phyloP scores from a whole-genome alignment of 2,888 invertebrate species.

The Drosophila emarginata region DNA sequence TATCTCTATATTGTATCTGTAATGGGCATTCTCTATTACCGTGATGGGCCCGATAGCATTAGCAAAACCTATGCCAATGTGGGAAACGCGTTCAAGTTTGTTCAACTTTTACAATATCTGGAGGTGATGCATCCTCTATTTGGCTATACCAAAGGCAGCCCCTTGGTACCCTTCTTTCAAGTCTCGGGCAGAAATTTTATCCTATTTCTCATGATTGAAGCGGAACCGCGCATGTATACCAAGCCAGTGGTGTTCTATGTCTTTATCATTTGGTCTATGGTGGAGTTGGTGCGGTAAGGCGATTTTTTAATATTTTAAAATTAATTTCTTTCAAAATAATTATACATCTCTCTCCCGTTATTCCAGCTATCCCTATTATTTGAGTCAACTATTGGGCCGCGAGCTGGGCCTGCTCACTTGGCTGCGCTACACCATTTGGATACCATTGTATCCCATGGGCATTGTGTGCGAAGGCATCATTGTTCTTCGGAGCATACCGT shows the following conservation, averaged over 20 bases:
- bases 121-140: constrained; percentile 95
- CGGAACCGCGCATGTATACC: constrained; percentile 92
- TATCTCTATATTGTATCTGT: constrained; percentile 90
- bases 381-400: constrained; percentile 89
- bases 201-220: constrained; percentile 91
- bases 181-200: constrained; percentile 90
- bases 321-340: no score
- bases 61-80: constrained; percentile 88
- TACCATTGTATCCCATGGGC: constrained; percentile 95
- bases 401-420: constrained; percentile 91
- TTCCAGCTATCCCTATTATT: constrained; percentile 95
- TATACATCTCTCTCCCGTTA: not conserved
- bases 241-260: constrained; percentile 94
- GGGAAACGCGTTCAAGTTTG: constrained; percentile 90
- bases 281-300: constrained; percentile 91
- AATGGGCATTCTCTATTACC: constrained; percentile 88
- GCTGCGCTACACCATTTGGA: constrained; percentile 97
- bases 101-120: constrained; percentile 91
- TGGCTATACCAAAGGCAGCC: constrained; percentile 92
- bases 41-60: constrained; percentile 89
- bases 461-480: constrained; percentile 93
- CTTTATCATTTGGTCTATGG: constrained; percentile 91
- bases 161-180: constrained; percentile 89
- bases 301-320: not conserved
- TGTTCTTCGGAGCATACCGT: constrained; percentile 92